phyloP scores from a whole-genome alignment of 2,113 vertebrate species.

The Salminus brasiliensis region DNA sequence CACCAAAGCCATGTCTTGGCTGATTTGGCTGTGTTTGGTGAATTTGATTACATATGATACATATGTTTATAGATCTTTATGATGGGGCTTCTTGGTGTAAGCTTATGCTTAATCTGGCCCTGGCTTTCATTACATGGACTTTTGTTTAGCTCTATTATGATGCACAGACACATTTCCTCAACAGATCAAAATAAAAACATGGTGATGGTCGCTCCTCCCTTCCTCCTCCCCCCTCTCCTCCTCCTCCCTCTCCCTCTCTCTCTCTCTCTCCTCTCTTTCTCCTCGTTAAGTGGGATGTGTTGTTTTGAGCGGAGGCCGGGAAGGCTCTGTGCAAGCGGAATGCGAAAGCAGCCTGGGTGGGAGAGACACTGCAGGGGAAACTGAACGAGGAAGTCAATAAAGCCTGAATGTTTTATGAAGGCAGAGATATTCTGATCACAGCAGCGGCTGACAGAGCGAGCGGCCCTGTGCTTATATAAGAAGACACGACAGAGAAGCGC shows the following conservation, averaged over 20 bases:
- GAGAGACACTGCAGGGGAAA: slow-evolving; percentile 66
- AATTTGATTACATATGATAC: too few relatives aligned
- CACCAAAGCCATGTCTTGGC: too few relatives aligned
- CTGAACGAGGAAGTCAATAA: slow-evolving; percentile 81
- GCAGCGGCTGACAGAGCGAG: slow-evolving; percentile 67
- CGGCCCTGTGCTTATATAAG: slow-evolving; percentile 74
- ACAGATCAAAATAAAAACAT: slow-evolving; percentile 27
- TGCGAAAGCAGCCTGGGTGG: slow-evolving; percentile 67
- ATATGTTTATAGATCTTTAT: too few relatives aligned
- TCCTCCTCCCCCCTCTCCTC: too few relatives aligned
- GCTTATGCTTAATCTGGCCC: background rate
- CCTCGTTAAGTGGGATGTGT: slow-evolving; percentile 46
- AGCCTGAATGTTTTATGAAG: slow-evolving; percentile 91
- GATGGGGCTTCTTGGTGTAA: background rate
- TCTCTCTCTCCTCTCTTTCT: background rate
- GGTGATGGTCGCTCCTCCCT: background rate
- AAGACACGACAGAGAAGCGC: slow-evolving; percentile 66
- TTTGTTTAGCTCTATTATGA: slow-evolving; percentile 31
- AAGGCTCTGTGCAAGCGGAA: slow-evolving; percentile 68
- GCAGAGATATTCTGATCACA: slow-evolving; percentile 90
- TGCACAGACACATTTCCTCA: slow-evolving; percentile 22
- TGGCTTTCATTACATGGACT: background rate
- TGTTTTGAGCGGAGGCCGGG: slow-evolving; percentile 49
- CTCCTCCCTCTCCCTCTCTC: background rate
- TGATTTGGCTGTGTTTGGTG: too few relatives aligned